phyloP scores from a whole-genome alignment of 2,888 invertebrate species.

The Pterostichus niger region DNA sequence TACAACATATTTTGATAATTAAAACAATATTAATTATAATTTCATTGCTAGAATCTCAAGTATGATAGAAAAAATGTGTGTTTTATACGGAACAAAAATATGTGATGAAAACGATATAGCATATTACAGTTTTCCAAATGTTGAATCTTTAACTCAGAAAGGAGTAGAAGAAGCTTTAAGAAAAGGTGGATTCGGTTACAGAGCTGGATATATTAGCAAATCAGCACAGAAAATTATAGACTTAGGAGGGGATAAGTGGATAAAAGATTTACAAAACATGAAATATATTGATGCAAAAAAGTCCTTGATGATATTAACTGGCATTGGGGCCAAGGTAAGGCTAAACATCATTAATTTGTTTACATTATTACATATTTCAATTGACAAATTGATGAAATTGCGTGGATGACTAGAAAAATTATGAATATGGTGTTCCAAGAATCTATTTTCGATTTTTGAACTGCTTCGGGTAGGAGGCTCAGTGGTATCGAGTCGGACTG shows the following conservation, averaged over 20 bases:
- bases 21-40: slow-evolving; percentile 43
- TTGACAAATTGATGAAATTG: no score
- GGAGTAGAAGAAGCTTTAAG: slow-evolving; percentile 87
- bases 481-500: no score
- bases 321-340: slow-evolving; percentile 95
- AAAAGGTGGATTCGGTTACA: slow-evolving; percentile 90
- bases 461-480: no score
- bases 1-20: background rate
- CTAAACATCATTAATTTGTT: no score
- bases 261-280: slow-evolving; percentile 83
- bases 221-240: slow-evolving; percentile 85
- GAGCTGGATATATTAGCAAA: slow-evolving; percentile 91
- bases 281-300: slow-evolving; percentile 86
- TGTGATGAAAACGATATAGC: slow-evolving; percentile 81
- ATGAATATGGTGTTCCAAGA: no score
- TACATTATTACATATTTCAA: no score
- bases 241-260: slow-evolving; percentile 87
- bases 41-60: slow-evolving; percentile 85
- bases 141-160: slow-evolving; percentile 80
- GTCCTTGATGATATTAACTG: slow-evolving; percentile 88
- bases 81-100: slow-evolving; percentile 88
- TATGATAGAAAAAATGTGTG: slow-evolving; percentile 94
- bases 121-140: slow-evolving; percentile 91
- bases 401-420: no score
- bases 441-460: no score